These are phyloP conservation scores for Gambusia yucatana DNA, from an alignment of 2,797 vertebrate species.

Conservation along the genomic window DNA sequence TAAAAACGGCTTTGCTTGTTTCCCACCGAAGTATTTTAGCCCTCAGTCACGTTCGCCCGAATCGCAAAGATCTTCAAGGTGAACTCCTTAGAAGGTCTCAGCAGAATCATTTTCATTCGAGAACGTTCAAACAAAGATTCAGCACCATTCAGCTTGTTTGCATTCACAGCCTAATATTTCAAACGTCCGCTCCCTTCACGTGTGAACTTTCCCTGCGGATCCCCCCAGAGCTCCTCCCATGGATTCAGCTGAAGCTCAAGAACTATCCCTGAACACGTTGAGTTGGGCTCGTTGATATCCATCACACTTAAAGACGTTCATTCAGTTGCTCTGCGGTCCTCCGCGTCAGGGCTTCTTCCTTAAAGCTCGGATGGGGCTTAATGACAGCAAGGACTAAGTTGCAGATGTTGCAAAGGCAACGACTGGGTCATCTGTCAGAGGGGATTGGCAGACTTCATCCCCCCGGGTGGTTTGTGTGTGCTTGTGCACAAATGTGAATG, in stretches of 20 bases:
- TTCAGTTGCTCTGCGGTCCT: constrained; percentile 20
- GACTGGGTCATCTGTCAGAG: constrained; percentile 65
- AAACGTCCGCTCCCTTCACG: constrained; percentile 16
- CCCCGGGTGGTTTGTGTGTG: constrained; percentile 6
- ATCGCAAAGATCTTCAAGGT: constrained; percentile 19
- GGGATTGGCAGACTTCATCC: constrained; percentile 61
- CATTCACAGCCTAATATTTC: constrained; percentile 33
- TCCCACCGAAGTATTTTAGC: constrained; percentile 5
- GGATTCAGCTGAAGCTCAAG: constrained; percentile 47
- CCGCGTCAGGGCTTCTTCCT: constrained; percentile 49
- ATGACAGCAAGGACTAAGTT: constrained; percentile 56
- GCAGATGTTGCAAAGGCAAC: constrained; percentile 72
- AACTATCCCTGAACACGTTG: constrained; percentile 36
- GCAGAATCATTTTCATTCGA: not conserved
- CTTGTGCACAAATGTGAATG: constrained; percentile 6
- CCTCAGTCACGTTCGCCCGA: constrained; percentile 38
- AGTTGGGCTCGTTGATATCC: constrained; percentile 40
- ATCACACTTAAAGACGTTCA: constrained; percentile 43
- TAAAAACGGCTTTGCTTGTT: constrained; percentile 24
- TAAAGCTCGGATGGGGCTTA: constrained; percentile 66
- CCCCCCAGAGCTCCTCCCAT: constrained; percentile 63
- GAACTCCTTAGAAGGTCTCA: constrained; percentile 22
- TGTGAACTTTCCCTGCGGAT: constrained; percentile 47
- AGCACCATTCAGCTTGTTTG: not conserved
- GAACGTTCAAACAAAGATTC: not conserved